Evolutionary conservation across 2,797 vertebrate genomes (phyloP), one percentile per base, ranked within the genome.

Genomic region (Rachycentron canadum): DNA sequence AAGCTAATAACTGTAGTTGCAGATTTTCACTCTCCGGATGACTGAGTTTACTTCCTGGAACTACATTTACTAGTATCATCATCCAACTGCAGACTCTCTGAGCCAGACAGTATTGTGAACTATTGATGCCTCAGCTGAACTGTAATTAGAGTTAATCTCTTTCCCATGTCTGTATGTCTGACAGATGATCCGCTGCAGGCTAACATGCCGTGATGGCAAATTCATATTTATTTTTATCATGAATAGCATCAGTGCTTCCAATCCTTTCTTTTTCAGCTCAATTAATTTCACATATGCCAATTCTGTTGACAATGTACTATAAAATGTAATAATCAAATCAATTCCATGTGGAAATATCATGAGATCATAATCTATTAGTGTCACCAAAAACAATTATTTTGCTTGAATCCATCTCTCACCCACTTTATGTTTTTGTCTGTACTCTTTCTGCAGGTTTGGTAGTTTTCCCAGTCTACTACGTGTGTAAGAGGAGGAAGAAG

Each of bases 401-500:
- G 61, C 30, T 60, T 71, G 56, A 49, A 64, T 45, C 14, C 19
- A 8, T 57, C n/a, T 28, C 38, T 28, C 14, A 34, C 12, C 21
- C 41, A 14, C 9, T 26, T 36, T 36, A 16, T 55, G 9, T 4
- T 45, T 65, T 53, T 7, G 21, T 56, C 13, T 57, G 34, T 23
- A 3, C 0, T 65, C 38, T 84, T 53, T 76, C 30, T 32, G 6
- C 75, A 99, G 98, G 98, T 91, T 92, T 98, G 87, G 95, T 99
- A 82, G 96, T 95, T 73, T 97, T 99, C 90, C 98, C 98, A 25
- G 92, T 99, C 92, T 99, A 98, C 95, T 99, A 97, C 87, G 95
- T 97, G 93, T 99, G 97, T 93, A 99, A 99, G 95, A 97, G 95
- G 93, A 96, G 96, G 92, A 97, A 95, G 95, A 99, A 99, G 79